A percentile compares a stretch with the other conserved stretches of the same genome.
phyloP scores from a whole-genome alignment of 2,888 invertebrate genomes.

The Ferdinandea cuprea region DNA sequence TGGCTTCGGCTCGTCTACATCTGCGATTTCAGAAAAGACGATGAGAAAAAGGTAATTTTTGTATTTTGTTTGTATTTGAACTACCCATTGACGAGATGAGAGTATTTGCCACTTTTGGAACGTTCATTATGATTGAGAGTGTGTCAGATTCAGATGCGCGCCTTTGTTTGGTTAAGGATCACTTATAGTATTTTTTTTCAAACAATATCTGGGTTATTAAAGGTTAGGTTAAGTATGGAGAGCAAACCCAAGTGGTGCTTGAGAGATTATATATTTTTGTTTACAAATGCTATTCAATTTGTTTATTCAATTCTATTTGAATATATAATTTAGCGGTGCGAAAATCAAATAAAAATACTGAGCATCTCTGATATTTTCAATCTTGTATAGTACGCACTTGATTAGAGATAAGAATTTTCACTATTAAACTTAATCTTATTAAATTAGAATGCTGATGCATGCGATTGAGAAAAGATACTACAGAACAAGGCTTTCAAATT shows the following conservation, averaged over 20 bases:
- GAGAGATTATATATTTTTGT: slow-evolving; percentile 6
- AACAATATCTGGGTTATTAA: neutral
- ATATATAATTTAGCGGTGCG: too few species aligned
- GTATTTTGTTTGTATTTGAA: slow-evolving; percentile 35
- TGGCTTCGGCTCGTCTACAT: slow-evolving; percentile 32
- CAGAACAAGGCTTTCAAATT: too few species aligned
- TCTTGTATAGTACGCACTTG: too few species aligned
- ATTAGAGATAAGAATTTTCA: too few species aligned
- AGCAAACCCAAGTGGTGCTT: slow-evolving; percentile 14
- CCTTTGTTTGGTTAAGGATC: slow-evolving; percentile 32
- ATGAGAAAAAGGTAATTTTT: slow-evolving; percentile 43
- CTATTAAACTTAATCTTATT: too few species aligned
- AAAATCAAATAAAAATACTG: too few species aligned
- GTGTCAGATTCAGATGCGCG: slow-evolving; percentile 15
- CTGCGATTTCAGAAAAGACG: slow-evolving; percentile 20
- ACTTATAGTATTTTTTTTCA: slow-evolving; percentile 10
- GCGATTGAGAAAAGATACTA: too few species aligned
- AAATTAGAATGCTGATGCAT: too few species aligned
- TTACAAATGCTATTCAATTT: neutral
- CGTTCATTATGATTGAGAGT: slow-evolving; percentile 34
- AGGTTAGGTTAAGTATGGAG: neutral
- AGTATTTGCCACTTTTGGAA: slow-evolving; percentile 26
- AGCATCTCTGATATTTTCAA: too few species aligned
- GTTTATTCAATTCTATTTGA: neutral
- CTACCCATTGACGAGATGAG: slow-evolving; percentile 6